Conservation (phyloP, 2,888 invertebrate species). For the Drosophila lacicola region DNA sequence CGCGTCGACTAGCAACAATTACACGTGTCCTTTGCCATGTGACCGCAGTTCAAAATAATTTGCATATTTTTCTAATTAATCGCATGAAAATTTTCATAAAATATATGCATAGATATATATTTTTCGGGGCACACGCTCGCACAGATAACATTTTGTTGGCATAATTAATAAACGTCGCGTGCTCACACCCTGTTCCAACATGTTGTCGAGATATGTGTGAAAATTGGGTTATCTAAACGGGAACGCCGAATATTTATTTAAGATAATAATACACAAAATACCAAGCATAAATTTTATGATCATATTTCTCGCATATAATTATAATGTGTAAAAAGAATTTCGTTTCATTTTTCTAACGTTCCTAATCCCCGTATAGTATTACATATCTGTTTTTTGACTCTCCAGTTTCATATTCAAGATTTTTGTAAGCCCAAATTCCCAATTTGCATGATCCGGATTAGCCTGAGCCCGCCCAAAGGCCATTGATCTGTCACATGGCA, state of each 20-base stretch:
- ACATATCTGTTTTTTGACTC: neutral
- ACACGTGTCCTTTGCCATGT: constrained; percentile 69
- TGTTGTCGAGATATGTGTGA: constrained; percentile 40
- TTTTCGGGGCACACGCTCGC: constrained; percentile 20
- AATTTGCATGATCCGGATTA: constrained; percentile 39
- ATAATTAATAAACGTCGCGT: constrained; percentile 77
- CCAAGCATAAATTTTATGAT: neutral
- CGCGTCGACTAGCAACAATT: constrained; percentile 73
- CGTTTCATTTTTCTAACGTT: neutral
- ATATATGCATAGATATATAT: constrained; percentile 22
- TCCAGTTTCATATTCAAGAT: constrained; percentile 2
- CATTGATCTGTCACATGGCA: constrained; percentile 49
- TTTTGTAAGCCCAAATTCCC: neutral
- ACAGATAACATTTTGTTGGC: constrained; percentile 62
- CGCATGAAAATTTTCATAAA: constrained; percentile 69
- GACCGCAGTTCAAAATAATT: constrained; percentile 63
- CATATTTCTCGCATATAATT: constrained; percentile 1
- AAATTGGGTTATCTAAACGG: constrained; percentile 29
- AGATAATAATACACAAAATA: neutral
- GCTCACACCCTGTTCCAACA: constrained; percentile 47
- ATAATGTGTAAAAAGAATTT: neutral
- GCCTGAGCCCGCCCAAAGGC: neutral
- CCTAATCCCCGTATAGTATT: neutral
- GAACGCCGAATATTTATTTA: constrained; percentile 3
- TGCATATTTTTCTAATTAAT: constrained; percentile 84